Evolutionary conservation across 2,888 invertebrate genomes (phyloP).

Genomic region (Melieria omissa): DNA sequence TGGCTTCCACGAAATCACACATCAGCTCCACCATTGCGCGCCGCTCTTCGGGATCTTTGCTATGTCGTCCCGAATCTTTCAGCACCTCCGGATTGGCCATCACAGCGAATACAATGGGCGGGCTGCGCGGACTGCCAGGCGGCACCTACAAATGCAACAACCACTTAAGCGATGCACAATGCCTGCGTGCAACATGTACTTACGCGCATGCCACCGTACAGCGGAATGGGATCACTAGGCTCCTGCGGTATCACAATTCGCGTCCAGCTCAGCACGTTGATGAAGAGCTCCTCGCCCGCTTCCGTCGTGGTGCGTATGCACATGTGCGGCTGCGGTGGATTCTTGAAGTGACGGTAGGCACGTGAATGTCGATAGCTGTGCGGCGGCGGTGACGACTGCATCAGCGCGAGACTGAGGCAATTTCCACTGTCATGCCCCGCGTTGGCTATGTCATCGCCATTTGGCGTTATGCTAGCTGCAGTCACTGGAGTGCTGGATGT

Average conservation of each 20-base stretch:
- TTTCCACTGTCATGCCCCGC: slow-evolving; percentile 21
- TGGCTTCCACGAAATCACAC: slow-evolving; percentile 78
- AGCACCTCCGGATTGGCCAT: slow-evolving; percentile 80
- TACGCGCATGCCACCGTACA: slow-evolving; percentile 80
- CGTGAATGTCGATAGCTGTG: slow-evolving; percentile 72
- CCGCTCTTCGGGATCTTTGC: slow-evolving; percentile 74
- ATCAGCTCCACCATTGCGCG: slow-evolving; percentile 76
- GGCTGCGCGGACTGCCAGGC: slow-evolving; percentile 72
- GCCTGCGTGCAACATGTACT: slow-evolving; percentile 38
- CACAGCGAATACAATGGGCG: slow-evolving; percentile 76
- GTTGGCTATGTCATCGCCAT: slow-evolving; percentile 8
- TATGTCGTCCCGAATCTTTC: slow-evolving; percentile 76
- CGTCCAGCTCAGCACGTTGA: slow-evolving; percentile 80
- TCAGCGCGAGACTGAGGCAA: slow-evolving; percentile 43
- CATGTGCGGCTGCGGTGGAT: slow-evolving; percentile 82
- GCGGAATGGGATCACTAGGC: slow-evolving; percentile 75
- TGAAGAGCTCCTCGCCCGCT: slow-evolving; percentile 69
- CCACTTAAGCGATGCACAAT: neutral
- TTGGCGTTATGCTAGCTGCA: neutral
- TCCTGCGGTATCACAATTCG: slow-evolving; percentile 76
- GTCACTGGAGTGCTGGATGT: neutral
- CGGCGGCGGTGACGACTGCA: slow-evolving; percentile 68
- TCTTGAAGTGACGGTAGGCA: slow-evolving; percentile 76
- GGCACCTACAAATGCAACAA: slow-evolving; percentile 66
- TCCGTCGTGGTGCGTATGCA: slow-evolving; percentile 74